Evolutionary conservation across 2,888 invertebrate species (phyloP).

Genomic region (Frankliniella intonsa): DNA sequence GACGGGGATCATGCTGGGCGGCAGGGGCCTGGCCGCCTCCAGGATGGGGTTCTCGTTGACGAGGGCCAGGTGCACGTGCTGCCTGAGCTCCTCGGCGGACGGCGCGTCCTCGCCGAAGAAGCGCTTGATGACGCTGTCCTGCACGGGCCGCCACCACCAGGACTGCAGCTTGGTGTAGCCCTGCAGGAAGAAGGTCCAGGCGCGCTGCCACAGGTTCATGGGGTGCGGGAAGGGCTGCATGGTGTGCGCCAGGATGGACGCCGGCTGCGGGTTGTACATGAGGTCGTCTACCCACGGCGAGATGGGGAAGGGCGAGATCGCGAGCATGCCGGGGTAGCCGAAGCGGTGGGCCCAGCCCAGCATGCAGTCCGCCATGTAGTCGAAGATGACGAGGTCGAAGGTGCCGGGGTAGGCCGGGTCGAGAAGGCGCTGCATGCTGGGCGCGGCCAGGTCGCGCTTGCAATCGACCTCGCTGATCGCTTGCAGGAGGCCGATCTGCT

Average conservation of each 20-base stretch:
- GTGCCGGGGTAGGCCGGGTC: neutral
- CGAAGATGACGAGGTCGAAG: conserved; percentile 19
- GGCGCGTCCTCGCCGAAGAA: conserved; percentile 34
- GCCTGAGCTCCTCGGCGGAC: conserved; percentile 35
- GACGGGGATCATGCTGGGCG: conserved; percentile 41
- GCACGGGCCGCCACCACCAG: neutral
- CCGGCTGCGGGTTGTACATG: neutral
- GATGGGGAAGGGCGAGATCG: neutral
- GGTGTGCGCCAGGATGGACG: neutral
- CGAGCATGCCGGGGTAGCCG: neutral
- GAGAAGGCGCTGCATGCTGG: neutral
- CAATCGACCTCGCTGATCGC: neutral
- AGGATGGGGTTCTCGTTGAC: conserved; percentile 41
- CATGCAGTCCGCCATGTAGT: neutral
- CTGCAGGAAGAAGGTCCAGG: neutral
- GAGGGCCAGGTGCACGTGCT: conserved; percentile 38
- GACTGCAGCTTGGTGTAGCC: neutral
- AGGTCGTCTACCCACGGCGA: neutral
- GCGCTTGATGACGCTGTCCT: neutral
- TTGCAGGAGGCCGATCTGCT: neutral
- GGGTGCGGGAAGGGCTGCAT: neutral
- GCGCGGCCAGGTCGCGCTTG: neutral
- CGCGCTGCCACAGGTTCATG: conserved; percentile 21
- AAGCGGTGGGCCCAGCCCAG: conserved; percentile 17
- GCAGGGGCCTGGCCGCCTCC: conserved; percentile 38